Evolutionary conservation across 2,797 vertebrate genomes (phyloP), one percentile per base, ranked within the genome.

Genomic region (Dicrostonyx torquatus): DNA sequence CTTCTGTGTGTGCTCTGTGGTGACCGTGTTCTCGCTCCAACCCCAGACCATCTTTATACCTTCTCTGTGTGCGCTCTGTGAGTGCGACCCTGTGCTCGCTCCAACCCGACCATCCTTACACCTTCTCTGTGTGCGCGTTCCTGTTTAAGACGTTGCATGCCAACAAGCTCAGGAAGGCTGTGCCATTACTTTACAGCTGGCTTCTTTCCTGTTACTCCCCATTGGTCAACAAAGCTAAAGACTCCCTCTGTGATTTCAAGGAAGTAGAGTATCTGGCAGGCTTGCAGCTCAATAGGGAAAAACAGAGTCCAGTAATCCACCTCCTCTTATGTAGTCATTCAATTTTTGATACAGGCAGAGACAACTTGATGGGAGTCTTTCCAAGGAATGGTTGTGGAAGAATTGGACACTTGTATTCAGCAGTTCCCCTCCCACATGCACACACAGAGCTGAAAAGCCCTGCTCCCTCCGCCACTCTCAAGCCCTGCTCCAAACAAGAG

Each of bases 331-430:
- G 1, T 3, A 43, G 66, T 55, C 87, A 58, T 58, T 76, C 75
- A 18, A 43, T 64, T 70, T 94, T 78, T 88, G 82, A 93, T 55
- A 75, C 31, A 85, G 20, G 60, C 66, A 92, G 60, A 62, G 80
- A 29, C n/a, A 93, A 83, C 43, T 96, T 87, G 86, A 22, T 62
- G 84, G 89, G 24, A 78, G 20, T 84, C 64, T 93, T 94, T 94
- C 90, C 37, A 93, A 94, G 76, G 91, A 90, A 80, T 22, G 45
- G 72, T 45, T 15, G 66, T 72, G 62, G 90, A 85, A 92, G 34
- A 77, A 43, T 37, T 86, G 48, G 77, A 89, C 9, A 64, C 43
- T 50, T 26, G 29, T n/a, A 62, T 76, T 55, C 72, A 53, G 40
- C n/a, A 55, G 48, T 6, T 58, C 4, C 2, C 1, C 31, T 31